Percentiles rank a stretch among this genome's conserved stretches.
Conservation (phyloP, 1,140 invertebrate species). For the Neoseiulus cucumeris region DNA sequence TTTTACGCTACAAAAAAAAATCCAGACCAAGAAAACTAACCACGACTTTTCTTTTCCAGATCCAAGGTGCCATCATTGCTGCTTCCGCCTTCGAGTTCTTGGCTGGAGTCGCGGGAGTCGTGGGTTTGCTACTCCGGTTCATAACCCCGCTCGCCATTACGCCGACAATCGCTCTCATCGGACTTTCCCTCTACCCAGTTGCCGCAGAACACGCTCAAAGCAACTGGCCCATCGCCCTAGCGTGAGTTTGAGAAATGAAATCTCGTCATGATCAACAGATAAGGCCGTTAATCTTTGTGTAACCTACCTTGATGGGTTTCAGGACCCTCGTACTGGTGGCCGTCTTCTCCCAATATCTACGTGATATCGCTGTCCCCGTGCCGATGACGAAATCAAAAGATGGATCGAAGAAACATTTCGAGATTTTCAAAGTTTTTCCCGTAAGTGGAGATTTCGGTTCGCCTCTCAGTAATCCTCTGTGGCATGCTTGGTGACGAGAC, state of each 20-base stretch:
- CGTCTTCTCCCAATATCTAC: constrained; percentile 57
- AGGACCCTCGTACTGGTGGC: constrained; percentile 60
- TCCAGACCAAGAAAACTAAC: neutral
- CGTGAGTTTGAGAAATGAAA: constrained; percentile 23
- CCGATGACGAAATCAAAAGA: constrained; percentile 36
- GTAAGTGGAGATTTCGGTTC: constrained; percentile 35
- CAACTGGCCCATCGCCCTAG: constrained; percentile 52
- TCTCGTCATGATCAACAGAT: neutral
- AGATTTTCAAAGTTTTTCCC: constrained; percentile 58
- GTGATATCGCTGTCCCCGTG: constrained; percentile 42
- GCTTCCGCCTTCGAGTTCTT: constrained; percentile 54
- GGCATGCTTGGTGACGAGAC: no score
- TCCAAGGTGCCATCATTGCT: constrained; percentile 64
- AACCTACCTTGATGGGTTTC: constrained; percentile 24
- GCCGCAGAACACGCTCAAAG: constrained; percentile 48
- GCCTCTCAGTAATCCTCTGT: no score
- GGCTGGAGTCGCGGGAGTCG: constrained; percentile 38
- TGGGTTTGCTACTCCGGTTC: constrained; percentile 32
- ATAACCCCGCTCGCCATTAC: constrained; percentile 59
- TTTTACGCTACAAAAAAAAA: no score
- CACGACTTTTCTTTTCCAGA: constrained; percentile 21
- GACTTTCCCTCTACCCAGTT: constrained; percentile 53
- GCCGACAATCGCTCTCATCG: constrained; percentile 55
- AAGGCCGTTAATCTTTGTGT: constrained; percentile 10
- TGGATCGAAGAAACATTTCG: constrained; percentile 39